phyloP scores from a whole-genome alignment of 2,888 invertebrate species.

The Cataglyphis livida region DNA sequence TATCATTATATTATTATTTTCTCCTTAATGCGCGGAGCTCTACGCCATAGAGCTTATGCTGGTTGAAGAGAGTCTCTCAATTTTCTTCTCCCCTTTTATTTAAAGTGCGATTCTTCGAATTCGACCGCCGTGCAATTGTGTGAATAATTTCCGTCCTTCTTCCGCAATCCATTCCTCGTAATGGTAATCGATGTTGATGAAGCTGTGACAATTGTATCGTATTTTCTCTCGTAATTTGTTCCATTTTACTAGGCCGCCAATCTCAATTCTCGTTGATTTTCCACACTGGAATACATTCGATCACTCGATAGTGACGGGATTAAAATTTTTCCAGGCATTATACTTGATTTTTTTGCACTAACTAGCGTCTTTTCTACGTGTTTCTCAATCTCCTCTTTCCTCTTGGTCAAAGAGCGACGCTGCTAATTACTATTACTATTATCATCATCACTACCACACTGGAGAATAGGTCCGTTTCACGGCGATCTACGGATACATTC shows the following conservation, averaged over 20 bases:
- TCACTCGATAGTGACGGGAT: constrained; percentile 12
- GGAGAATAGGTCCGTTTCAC: constrained; percentile 64
- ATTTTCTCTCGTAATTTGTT: not conserved
- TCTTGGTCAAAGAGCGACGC: constrained; percentile 26
- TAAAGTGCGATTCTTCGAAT: constrained; percentile 11
- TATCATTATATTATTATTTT: constrained; percentile 33
- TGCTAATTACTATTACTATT: not conserved
- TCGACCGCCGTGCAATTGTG: not conserved
- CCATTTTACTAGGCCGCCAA: constrained; percentile 33
- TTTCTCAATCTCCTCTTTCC: not conserved
- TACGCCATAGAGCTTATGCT: not conserved
- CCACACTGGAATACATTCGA: not conserved
- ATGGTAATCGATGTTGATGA: constrained; percentile 1
- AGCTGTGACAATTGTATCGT: not conserved
- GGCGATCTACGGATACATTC: constrained; percentile 51
- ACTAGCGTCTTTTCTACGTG: not conserved
- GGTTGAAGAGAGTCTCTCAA: not conserved
- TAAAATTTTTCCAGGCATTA: not conserved
- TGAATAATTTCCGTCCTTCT: constrained; percentile 4
- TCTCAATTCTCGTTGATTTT: not conserved
- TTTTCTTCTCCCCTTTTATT: not conserved
- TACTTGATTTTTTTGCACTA: constrained; percentile 7
- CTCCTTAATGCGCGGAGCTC: not conserved
- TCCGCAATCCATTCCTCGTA: not conserved
- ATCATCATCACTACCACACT: constrained; percentile 11